phyloP scores from a whole-genome alignment of 1,140 invertebrate species.

The Drosophila lacteicornis region DNA sequence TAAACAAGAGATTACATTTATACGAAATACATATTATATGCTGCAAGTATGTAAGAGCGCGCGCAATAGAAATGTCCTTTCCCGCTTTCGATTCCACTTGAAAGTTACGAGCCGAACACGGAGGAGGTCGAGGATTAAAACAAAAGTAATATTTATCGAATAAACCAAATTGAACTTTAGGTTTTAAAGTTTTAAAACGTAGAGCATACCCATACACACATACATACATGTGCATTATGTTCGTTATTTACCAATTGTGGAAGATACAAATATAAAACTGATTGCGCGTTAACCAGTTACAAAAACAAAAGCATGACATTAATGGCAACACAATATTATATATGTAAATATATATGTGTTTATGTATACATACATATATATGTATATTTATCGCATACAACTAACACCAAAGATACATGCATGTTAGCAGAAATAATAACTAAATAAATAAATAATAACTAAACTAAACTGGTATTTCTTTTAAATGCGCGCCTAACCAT shows the following conservation, averaged over 20 bases:
- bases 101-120: slow-evolving; percentile 7
- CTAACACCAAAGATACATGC: slow-evolving; percentile 68
- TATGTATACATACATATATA: slow-evolving; percentile 54
- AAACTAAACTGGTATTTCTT: slow-evolving; percentile 2
- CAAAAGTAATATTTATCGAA: slow-evolving; percentile 64
- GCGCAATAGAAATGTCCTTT: slow-evolving; percentile 56
- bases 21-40: slow-evolving; percentile 56
- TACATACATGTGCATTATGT: slow-evolving; percentile 62
- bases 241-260: slow-evolving; percentile 59
- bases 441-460: slow-evolving; percentile 62
- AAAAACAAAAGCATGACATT: slow-evolving; percentile 51
- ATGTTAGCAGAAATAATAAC: slow-evolving; percentile 75
- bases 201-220: slow-evolving; percentile 51
- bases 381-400: slow-evolving; percentile 61
- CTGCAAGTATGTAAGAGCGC: slow-evolving; percentile 32
- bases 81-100: slow-evolving; percentile 45
- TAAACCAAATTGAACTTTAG: slow-evolving; percentile 70
- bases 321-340: slow-evolving; percentile 52
- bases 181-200: slow-evolving; percentile 73
- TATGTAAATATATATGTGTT: slow-evolving; percentile 57
- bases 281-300: slow-evolving; percentile 66
- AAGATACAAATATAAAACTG: slow-evolving; percentile 31
- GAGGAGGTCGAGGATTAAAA: slow-evolving; percentile 20
- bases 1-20: slow-evolving; percentile 53
- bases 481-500: not conserved